Percentiles rank a stretch among this genome's conserved stretches.
Evolutionary conservation across 64 coral and sea anemone genomes (phyloP).

Genomic region (Platygyra sinensis): DNA sequence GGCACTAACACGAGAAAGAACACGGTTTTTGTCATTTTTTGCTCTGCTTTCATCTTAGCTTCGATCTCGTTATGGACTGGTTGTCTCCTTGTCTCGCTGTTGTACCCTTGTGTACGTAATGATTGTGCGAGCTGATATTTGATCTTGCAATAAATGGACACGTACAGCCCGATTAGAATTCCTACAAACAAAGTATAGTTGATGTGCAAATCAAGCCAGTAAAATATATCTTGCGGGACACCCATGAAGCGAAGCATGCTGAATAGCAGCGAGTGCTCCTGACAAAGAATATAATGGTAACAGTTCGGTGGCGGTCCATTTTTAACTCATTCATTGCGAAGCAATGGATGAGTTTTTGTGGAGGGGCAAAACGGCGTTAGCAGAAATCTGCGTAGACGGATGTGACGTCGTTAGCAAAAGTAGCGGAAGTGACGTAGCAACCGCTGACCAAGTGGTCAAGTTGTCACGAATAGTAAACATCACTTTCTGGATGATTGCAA

Average conservation of each 20-base stretch:
- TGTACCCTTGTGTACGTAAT: background rate
- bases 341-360: too few species aligned
- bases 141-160: background rate
- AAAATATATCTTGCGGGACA: slow-evolving; percentile 5
- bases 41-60: background rate
- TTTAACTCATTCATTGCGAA: too few species aligned
- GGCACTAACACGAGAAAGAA: slow-evolving; percentile 2
- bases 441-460: too few species aligned
- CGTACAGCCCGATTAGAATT: slow-evolving; percentile 3
- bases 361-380: too few species aligned
- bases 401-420: too few species aligned
- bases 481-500: too few species aligned
- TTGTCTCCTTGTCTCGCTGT: background rate
- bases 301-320: background rate
- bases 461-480: too few species aligned
- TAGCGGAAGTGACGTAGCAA: too few species aligned
- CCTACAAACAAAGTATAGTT: background rate
- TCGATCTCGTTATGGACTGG: background rate
- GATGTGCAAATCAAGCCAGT: slow-evolving; percentile 12
- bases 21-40: slow-evolving; percentile 13
- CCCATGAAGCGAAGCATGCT: slow-evolving; percentile 23
- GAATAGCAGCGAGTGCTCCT: background rate
- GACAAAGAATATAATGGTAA: background rate
- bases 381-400: too few species aligned
- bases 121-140: background rate